Evolutionary conservation across 2,888 invertebrate species (phyloP).

Genomic region (Noctuana brunneofusca): DNA sequence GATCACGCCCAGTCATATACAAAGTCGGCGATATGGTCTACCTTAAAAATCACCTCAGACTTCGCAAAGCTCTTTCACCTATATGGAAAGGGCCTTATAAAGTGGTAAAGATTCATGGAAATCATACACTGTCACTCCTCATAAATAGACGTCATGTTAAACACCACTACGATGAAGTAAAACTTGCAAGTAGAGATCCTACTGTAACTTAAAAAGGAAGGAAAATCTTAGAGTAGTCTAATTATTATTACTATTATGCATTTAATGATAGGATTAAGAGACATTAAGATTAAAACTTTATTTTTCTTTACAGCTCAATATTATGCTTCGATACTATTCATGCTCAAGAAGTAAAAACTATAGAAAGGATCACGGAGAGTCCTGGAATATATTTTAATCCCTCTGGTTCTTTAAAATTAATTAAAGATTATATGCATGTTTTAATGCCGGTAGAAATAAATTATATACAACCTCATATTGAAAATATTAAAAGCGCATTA

Average conservation of each 20-base stretch:
- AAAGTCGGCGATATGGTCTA: no score
- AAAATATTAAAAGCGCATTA: conserved; percentile 11
- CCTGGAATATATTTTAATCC: conserved; percentile 23
- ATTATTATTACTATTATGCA: no score
- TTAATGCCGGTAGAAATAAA: conserved; percentile 7
- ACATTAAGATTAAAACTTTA: no score
- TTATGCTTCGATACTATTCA: not conserved
- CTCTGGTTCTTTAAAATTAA: conserved; percentile 7
- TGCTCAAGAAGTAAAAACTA: conserved; percentile 1
- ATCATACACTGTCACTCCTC: conserved; percentile 39
- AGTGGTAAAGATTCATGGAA: conserved; percentile 41
- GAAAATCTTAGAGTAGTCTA: no score
- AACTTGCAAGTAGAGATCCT: no score
- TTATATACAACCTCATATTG: conserved; percentile 13
- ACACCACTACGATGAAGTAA: conserved; percentile 40
- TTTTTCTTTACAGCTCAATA: conserved; percentile 11
- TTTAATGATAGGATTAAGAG: no score
- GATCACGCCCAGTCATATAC: no score
- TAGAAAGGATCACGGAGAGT: conserved; percentile 13
- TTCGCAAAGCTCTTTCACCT: no score
- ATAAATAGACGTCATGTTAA: conserved; percentile 40
- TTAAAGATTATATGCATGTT: conserved; percentile 13
- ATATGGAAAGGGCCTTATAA: conserved; percentile 45
- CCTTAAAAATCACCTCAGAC: no score
- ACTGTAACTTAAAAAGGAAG: no score